A percentile compares a stretch with the other conserved stretches of the same genome.
Evolutionary conservation across 2,113 vertebrate genomes (phyloP).

Genomic region (Epinephelus moara): DNA sequence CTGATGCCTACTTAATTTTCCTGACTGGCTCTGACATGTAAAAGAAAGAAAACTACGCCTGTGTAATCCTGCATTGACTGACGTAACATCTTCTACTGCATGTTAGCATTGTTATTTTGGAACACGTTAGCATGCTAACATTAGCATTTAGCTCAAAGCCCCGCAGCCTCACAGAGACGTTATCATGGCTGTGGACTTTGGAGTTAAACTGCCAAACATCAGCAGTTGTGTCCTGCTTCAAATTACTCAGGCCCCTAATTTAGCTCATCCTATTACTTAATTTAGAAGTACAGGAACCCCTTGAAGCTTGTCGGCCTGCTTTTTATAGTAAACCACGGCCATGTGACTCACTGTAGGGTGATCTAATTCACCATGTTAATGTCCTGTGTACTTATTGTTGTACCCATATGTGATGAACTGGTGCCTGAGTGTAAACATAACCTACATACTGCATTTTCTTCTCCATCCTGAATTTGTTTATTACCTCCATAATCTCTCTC

Average conservation of each 20-base stretch:
- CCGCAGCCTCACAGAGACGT: neutral
- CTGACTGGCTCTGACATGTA: too few relatives aligned
- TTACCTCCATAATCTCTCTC: constrained; percentile 31
- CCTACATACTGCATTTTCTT: neutral
- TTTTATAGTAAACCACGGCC: constrained; percentile 12
- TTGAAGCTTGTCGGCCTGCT: neutral
- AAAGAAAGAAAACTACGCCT: too few relatives aligned
- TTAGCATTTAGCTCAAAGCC: too few relatives aligned
- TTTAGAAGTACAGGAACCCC: neutral
- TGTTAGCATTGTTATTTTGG: too few relatives aligned
- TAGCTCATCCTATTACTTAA: neutral
- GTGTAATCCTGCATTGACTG: too few relatives aligned
- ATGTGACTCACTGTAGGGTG: neutral
- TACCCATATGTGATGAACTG: neutral
- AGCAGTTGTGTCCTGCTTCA: neutral
- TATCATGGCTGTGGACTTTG: neutral
- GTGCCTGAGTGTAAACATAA: constrained; percentile 3
- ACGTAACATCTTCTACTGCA: too few relatives aligned
- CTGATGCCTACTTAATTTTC: too few relatives aligned
- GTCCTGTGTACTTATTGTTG: neutral
- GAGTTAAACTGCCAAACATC: too few relatives aligned
- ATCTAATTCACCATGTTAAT: constrained; percentile 14
- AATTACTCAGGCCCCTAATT: neutral
- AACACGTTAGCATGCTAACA: too few relatives aligned
- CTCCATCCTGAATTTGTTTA: constrained; percentile 9